Evolutionary conservation across 2,797 vertebrate genomes (phyloP).

Genomic region (Sebastolobus altivelis): DNA sequence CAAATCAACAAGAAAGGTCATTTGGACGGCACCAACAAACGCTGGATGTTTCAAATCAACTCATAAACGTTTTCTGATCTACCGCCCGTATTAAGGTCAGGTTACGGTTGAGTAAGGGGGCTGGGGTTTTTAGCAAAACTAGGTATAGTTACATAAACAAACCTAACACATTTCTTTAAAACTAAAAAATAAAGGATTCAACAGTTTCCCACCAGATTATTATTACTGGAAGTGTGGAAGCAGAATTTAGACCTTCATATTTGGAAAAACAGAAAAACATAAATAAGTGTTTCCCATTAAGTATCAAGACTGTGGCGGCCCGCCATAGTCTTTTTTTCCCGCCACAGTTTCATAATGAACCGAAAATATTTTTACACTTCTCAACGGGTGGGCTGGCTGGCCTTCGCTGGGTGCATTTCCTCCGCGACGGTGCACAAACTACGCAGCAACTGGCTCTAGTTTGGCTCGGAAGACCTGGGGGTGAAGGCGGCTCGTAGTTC

Average conservation of each 20-base stretch:
- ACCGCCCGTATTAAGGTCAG: not conserved
- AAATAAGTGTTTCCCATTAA: too few species aligned
- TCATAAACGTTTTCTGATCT: constrained; percentile 3
- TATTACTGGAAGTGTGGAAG: not conserved
- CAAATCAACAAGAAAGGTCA: not conserved
- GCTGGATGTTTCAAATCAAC: not conserved
- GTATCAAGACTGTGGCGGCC: too few species aligned
- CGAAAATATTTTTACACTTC: not conserved
- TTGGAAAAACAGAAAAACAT: not conserved
- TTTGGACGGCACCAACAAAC: not conserved
- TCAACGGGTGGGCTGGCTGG: not conserved
- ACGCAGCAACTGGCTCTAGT: too few species aligned
- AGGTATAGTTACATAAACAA: not conserved
- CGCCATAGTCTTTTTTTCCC: too few species aligned
- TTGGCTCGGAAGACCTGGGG: too few species aligned
- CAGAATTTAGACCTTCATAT: not conserved
- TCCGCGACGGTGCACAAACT: too few species aligned
- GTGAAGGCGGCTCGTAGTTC: too few species aligned
- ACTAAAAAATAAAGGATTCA: not conserved
- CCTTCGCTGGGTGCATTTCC: too few species aligned
- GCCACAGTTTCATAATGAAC: not conserved
- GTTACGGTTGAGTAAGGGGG: too few species aligned
- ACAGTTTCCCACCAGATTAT: not conserved
- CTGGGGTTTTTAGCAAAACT: not conserved
- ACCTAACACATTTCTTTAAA: not conserved